Conservation (phyloP, 1,140 invertebrate genomes). For the Bursaphelenchus mucronatus region DNA sequence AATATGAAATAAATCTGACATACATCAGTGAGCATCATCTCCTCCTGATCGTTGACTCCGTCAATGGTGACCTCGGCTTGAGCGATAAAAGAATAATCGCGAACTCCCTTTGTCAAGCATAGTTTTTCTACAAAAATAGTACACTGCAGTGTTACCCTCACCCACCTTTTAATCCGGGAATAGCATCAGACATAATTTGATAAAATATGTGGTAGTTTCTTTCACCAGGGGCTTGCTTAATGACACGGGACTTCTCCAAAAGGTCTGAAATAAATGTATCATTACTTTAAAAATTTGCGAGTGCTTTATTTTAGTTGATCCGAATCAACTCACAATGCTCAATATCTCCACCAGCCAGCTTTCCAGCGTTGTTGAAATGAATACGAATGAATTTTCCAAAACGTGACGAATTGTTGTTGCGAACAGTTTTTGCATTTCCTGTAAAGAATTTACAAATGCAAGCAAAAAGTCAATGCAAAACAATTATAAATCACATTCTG, state of each 20-base stretch:
- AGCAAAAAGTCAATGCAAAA: too few relatives aligned
- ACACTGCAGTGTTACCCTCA: constrained; percentile 12
- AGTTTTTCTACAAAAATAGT: constrained; percentile 43
- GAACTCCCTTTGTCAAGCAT: constrained; percentile 36
- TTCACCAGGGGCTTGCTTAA: constrained; percentile 92
- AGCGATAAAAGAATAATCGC: constrained; percentile 71
- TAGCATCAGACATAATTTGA: constrained; percentile 92
- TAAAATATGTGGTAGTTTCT: constrained; percentile 99
- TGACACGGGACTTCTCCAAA: constrained; percentile 99
- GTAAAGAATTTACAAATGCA: constrained; percentile 63
- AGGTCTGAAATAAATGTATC: constrained; percentile 71
- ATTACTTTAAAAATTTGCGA: not conserved
- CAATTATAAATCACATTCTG: too few relatives aligned
- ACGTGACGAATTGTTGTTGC: constrained; percentile 98
- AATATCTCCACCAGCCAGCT: constrained; percentile 99
- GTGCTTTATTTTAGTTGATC: not conserved
- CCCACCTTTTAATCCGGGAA: constrained; percentile 77
- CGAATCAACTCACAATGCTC: constrained; percentile 87
- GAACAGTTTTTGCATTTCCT: constrained; percentile 93
- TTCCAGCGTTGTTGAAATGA: constrained; percentile 97
- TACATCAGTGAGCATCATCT: constrained; percentile 83
- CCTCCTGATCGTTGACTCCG: constrained; percentile 84
- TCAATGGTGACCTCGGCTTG: constrained; percentile 94
- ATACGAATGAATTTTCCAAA: constrained; percentile 96
- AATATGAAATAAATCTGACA: constrained; percentile 62